Conservation (phyloP, 2,797 vertebrate genomes). For the Gymnodraco acuticeps region DNA sequence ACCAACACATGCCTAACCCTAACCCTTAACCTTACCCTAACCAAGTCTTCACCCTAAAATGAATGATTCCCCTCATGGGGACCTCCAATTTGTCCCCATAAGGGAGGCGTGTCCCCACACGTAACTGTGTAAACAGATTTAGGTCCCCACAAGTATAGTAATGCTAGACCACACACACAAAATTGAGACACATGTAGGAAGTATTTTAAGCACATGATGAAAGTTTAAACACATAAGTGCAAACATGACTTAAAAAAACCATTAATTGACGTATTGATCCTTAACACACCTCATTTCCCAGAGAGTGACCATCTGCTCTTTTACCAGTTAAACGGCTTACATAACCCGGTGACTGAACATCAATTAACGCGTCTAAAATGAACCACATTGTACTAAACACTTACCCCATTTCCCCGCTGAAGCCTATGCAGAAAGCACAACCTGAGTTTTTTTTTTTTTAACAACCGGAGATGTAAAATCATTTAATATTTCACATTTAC, state of each 20-base stretch:
- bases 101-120: too few species aligned
- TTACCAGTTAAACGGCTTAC: slow-evolving; percentile 65
- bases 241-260: slow-evolving; percentile 71
- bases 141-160: too few species aligned
- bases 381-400: slow-evolving; percentile 22
- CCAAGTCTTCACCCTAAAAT: too few species aligned
- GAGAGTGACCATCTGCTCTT: slow-evolving; percentile 51
- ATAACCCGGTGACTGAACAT: slow-evolving; percentile 51
- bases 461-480: slow-evolving; percentile 7
- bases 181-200: background rate
- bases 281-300: slow-evolving; percentile 39
- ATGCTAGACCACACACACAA: too few species aligned
- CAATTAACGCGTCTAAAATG: slow-evolving; percentile 48
- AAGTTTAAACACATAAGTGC: slow-evolving; percentile 67
- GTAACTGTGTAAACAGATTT: too few species aligned
- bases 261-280: slow-evolving; percentile 73
- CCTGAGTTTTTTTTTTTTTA: background rate
- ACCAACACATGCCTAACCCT: too few species aligned
- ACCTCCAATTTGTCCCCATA: too few species aligned
- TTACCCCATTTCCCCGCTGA: background rate
- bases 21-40: too few species aligned
- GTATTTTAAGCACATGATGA: slow-evolving; percentile 56
- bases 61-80: too few species aligned
- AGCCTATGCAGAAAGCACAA: background rate
- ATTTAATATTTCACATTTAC: background rate